phyloP scores from a whole-genome alignment of 2,113 vertebrate genomes.

The Bombycilla garrulus region DNA sequence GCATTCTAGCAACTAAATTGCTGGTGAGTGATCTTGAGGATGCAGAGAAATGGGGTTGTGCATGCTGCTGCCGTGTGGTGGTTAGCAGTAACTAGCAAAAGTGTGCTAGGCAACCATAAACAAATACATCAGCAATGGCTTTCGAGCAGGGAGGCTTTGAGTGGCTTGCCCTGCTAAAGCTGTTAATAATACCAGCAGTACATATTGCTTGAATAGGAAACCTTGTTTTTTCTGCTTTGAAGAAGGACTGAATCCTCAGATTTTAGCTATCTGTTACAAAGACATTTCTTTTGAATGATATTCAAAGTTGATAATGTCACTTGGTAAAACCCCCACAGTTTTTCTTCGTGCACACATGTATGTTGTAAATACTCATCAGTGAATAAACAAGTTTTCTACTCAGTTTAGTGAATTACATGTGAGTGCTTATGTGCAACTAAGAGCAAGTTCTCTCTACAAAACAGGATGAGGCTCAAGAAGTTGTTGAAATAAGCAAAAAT shows the following conservation, averaged over 20 bases:
- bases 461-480: not conserved
- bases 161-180: not conserved
- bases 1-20: not conserved
- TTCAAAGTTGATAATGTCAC: not conserved
- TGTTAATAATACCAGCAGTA: not conserved
- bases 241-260: not conserved
- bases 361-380: not conserved
- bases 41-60: not conserved
- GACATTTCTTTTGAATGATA: not conserved
- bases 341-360: fast-evolving
- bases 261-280: not conserved
- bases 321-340: not conserved
- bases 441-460: not conserved
- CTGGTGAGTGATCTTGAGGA: not conserved
- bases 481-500: not conserved
- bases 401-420: not conserved
- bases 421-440: not conserved
- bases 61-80: not conserved
- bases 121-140: not conserved
- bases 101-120: not conserved
- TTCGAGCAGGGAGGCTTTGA: not conserved
- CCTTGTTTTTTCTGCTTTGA: not conserved
- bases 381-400: not conserved
- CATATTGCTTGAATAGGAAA: not conserved
- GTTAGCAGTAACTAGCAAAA: not conserved